A percentile compares a stretch with the other conserved stretches of the same genome.
phyloP scores from a whole-genome alignment of 2,797 vertebrate species.

The Bryconaethiops microstoma region DNA sequence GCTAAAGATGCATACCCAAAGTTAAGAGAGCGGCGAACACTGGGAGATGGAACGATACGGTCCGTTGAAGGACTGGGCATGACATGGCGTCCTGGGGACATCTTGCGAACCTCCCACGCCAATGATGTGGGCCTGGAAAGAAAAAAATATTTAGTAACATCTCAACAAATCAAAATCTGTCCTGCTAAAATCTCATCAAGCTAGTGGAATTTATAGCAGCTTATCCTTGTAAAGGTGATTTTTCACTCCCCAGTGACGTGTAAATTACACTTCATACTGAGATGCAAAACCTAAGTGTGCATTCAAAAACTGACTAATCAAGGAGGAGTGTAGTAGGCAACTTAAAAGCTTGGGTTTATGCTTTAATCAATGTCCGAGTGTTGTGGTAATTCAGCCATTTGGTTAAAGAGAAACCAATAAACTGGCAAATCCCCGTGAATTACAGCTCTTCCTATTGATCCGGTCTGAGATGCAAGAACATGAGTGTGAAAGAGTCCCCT shows the following conservation, averaged over 20 bases:
- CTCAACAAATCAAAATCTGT: constrained; percentile 8
- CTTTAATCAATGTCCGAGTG: constrained; percentile 72
- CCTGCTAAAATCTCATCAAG: background rate
- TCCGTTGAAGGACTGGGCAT: constrained; percentile 91
- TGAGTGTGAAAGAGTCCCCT: constrained; percentile 31
- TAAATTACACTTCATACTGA: constrained; percentile 15
- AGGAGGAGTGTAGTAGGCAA: constrained; percentile 63
- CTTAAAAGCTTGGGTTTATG: constrained; percentile 67
- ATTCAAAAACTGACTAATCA: constrained; percentile 60
- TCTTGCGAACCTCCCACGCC: constrained; percentile 98
- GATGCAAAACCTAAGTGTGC: constrained; percentile 42
- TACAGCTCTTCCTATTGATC: constrained; percentile 73
- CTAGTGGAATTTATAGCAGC: constrained; percentile 2
- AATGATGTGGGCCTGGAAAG: constrained; percentile 90
- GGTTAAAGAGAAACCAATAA: constrained; percentile 74
- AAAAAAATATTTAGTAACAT: background rate
- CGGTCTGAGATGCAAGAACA: constrained; percentile 57
- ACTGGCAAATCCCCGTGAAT: constrained; percentile 71
- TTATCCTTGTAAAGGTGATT: constrained; percentile 16
- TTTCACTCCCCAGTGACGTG: constrained; percentile 27
- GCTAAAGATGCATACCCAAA: constrained; percentile 83
- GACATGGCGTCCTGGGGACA: constrained; percentile 97
- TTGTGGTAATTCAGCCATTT: constrained; percentile 70
- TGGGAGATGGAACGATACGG: constrained; percentile 87
- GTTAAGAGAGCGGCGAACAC: constrained; percentile 87